These are phyloP conservation scores for Beris chalybata DNA, from an alignment of 2,888 invertebrate genomes.

Conservation along the genomic window DNA sequence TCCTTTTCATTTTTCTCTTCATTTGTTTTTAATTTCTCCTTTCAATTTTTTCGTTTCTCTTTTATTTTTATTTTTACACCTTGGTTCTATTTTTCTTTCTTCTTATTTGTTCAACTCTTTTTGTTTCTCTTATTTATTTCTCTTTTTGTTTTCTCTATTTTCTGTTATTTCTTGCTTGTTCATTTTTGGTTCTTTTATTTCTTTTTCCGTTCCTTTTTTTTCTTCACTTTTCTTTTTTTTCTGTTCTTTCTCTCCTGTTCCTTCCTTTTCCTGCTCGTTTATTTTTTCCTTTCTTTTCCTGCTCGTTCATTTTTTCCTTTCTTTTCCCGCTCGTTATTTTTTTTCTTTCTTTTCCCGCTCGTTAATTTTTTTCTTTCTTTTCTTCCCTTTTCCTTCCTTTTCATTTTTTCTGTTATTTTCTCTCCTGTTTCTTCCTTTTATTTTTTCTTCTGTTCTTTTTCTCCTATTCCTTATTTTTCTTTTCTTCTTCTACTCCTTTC, in stretches of 20 bases:
- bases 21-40: not conserved
- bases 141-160: not conserved
- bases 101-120: not conserved
- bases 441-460: not conserved
- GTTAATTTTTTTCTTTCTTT: no score
- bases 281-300: not conserved
- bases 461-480: slow-evolving; percentile 11
- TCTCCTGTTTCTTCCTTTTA: not conserved
- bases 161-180: not conserved
- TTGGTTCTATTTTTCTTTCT: not conserved
- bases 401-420: not conserved
- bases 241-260: no score
- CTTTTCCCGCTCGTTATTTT: not conserved
- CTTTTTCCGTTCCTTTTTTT: not conserved
- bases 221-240: not conserved
- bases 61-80: not conserved
- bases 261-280: not conserved
- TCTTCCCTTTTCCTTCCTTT: not conserved
- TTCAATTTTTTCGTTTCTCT: not conserved
- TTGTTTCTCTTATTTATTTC: not conserved
- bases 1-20: not conserved
- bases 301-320: not conserved
- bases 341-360: not conserved
- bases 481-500: slow-evolving; percentile 2
- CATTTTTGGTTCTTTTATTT: not conserved